Percentiles rank a stretch among this genome's conserved stretches.
These are phyloP conservation scores for Dasysyrphus albostriatus DNA, from an alignment of 2,888 invertebrate species.

Conservation along the genomic window DNA sequence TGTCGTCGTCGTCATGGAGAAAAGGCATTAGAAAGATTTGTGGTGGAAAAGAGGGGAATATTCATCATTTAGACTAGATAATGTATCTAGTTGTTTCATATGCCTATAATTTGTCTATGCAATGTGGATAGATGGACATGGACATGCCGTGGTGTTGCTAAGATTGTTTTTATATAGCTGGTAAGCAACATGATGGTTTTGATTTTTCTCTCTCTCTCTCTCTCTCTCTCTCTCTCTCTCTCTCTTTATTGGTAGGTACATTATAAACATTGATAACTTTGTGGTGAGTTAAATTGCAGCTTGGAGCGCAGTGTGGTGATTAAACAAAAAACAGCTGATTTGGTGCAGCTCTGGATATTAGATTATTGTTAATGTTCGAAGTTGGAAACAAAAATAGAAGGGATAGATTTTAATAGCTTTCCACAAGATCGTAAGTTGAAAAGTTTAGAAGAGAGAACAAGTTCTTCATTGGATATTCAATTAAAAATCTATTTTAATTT, in stretches of 20 bases:
- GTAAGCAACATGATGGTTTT: constrained; percentile 34
- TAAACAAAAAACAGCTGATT: constrained; percentile 40
- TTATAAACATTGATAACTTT: neutral
- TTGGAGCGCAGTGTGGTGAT: constrained; percentile 47
- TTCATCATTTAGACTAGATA: constrained; percentile 29
- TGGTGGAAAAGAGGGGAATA: constrained; percentile 16
- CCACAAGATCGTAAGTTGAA: neutral
- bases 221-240: constrained; percentile 2
- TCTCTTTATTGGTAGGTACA: neutral
- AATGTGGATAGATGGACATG: constrained; percentile 17
- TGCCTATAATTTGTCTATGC: constrained; percentile 51
- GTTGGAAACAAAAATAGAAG: neutral
- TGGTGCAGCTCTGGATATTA: neutral
- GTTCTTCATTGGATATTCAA: neutral
- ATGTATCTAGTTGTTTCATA: constrained; percentile 35
- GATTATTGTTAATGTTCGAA: neutral
- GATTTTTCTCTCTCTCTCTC: neutral
- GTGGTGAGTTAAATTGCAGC: constrained; percentile 39
- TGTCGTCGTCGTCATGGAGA: constrained; percentile 5
- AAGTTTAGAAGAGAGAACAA: neutral
- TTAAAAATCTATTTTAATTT: too few relatives aligned
- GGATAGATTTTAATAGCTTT: neutral
- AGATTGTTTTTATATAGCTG: constrained; percentile 25
- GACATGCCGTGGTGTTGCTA: constrained; percentile 43
- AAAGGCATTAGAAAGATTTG: constrained; percentile 16